Conservation (phyloP, 2,888 invertebrate species). For the Lasiommata megera region DNA sequence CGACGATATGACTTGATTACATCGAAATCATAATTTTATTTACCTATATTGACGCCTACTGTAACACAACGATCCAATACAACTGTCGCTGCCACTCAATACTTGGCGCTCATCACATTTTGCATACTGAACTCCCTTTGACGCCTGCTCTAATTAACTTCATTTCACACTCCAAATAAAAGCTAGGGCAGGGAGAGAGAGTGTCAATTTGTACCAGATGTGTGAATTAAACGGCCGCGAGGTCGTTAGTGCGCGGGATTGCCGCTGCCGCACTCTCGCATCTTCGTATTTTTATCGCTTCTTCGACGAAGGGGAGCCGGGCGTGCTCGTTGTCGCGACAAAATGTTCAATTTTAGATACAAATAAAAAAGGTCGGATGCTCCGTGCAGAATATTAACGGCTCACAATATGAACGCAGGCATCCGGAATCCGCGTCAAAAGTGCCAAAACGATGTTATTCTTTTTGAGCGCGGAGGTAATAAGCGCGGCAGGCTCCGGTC, state of each 20-base stretch:
- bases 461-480: constrained; percentile 76
- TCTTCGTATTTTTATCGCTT: constrained; percentile 72
- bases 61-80: too few species aligned
- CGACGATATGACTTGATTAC: too few species aligned
- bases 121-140: neutral
- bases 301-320: constrained; percentile 64
- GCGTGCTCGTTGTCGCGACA: constrained; percentile 76
- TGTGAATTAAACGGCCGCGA: constrained; percentile 47
- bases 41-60: too few species aligned
- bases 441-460: constrained; percentile 79
- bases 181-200: constrained; percentile 18
- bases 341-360: constrained; percentile 82
- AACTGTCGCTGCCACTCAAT: too few species aligned
- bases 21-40: too few species aligned
- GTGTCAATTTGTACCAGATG: constrained; percentile 47
- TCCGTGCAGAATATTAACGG: constrained; percentile 78
- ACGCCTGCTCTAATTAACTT: neutral
- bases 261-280: constrained; percentile 53
- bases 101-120: neutral
- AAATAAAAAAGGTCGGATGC: constrained; percentile 81
- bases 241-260: constrained; percentile 63
- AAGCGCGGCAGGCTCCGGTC: constrained; percentile 70
- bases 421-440: constrained; percentile 79
- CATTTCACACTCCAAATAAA: constrained; percentile 8
- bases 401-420: constrained; percentile 79